phyloP scores from a whole-genome alignment of 2,113 vertebrate genomes.

The Leptosomus discolor region DNA sequence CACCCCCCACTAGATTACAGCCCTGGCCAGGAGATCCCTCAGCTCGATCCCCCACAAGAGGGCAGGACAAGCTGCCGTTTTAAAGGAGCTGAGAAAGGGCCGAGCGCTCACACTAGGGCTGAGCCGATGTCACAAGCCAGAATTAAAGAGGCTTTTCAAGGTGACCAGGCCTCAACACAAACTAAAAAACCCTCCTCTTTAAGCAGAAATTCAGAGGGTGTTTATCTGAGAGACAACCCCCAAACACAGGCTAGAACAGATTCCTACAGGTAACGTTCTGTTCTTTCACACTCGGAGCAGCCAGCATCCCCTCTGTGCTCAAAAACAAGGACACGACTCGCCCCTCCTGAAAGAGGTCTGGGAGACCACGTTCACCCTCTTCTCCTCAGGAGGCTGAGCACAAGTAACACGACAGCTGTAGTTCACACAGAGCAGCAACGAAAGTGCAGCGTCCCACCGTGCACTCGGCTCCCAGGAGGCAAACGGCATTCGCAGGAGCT shows the following conservation, averaged over 20 bases:
- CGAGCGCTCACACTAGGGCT: not conserved
- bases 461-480: not conserved
- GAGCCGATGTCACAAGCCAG: not conserved
- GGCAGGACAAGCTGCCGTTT: not conserved
- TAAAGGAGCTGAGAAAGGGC: not conserved
- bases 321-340: not conserved
- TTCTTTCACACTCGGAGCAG: not conserved
- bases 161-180: not conserved
- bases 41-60: not conserved
- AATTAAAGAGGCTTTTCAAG: not conserved
- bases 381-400: not conserved
- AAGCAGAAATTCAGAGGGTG: not conserved
- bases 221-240: not conserved
- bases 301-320: not conserved
- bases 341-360: not conserved
- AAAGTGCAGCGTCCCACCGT: rapidly evolving
- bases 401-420: not conserved
- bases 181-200: not conserved
- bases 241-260: not conserved
- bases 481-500: not conserved
- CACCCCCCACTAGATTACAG: not conserved
- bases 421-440: not conserved
- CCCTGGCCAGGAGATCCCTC: not conserved
- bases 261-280: not conserved
- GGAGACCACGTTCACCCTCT: not conserved